Evolutionary conservation across 2,113 vertebrate species (phyloP).

Genomic region (Cynopterus brachyotis): DNA sequence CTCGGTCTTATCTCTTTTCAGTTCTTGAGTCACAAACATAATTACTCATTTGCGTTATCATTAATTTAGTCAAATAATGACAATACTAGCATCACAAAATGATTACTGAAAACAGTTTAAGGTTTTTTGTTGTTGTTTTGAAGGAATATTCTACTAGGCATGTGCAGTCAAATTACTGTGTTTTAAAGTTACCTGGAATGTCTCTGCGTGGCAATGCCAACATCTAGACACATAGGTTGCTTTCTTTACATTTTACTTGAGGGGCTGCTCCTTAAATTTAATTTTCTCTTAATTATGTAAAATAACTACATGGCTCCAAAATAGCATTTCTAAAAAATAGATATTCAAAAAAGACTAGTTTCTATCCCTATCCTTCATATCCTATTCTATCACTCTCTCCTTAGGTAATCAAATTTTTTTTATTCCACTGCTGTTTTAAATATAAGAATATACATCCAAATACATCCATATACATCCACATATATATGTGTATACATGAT

Average conservation of each 20-base stretch:
- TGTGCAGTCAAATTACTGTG: neutral
- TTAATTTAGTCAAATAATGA: neutral
- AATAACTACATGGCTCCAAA: conserved; percentile 18
- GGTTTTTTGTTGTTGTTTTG: neutral
- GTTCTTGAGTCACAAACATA: neutral
- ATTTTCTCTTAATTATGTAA: conserved; percentile 37
- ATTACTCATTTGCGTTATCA: neutral
- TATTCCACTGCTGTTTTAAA: neutral
- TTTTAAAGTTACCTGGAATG: neutral
- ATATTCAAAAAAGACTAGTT: neutral
- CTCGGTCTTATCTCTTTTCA: neutral
- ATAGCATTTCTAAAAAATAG: neutral
- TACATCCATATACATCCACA: neutral
- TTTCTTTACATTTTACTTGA: neutral
- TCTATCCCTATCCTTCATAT: neutral
- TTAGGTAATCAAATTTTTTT: neutral
- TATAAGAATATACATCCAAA: neutral
- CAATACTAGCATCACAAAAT: neutral
- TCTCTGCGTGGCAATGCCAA: neutral
- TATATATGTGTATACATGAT: neutral
- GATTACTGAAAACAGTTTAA: neutral
- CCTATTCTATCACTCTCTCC: neutral
- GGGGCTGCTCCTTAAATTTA: neutral
- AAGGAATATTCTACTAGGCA: neutral
- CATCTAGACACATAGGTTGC: neutral